These are phyloP conservation scores for Caenorhabditis imperialis DNA, from an alignment of 2,888 invertebrate species.

Conservation along the genomic window DNA sequence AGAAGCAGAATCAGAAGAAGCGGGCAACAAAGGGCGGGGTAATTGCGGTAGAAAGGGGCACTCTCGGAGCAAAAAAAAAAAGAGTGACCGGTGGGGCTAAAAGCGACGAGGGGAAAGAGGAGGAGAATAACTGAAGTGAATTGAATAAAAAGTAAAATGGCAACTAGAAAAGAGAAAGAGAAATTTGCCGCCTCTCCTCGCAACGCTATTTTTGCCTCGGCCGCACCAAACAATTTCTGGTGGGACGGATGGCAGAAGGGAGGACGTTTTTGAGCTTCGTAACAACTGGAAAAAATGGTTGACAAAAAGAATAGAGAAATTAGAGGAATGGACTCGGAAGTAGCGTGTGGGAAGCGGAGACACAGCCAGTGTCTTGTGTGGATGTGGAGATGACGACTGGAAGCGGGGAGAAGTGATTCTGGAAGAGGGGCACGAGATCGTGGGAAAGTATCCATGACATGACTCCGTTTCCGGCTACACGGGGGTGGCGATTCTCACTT, in stretches of 20 bases:
- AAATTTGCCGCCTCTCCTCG: slow-evolving; percentile 19
- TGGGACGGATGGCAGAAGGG: not conserved
- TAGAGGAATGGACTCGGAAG: slow-evolving; percentile 17
- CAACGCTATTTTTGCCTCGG: slow-evolving; percentile 26
- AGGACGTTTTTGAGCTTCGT: slow-evolving; percentile 38
- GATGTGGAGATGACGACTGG: slow-evolving; percentile 29
- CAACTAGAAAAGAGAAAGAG: slow-evolving; percentile 39
- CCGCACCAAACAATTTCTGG: slow-evolving; percentile 43
- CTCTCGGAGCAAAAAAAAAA: too few relatives aligned
- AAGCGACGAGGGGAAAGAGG: too few relatives aligned
- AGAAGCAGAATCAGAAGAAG: too few relatives aligned
- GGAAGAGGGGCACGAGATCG: slow-evolving; percentile 10
- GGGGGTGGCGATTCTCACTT: too few relatives aligned
- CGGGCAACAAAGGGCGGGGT: too few relatives aligned
- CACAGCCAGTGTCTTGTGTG: slow-evolving; percentile 27
- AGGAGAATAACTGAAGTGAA: slow-evolving; percentile 11
- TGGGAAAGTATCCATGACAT: slow-evolving; percentile 1
- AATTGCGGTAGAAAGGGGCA: too few relatives aligned
- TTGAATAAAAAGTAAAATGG: slow-evolving; percentile 45
- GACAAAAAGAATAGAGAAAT: slow-evolving; percentile 33
- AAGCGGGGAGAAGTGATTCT: not conserved
- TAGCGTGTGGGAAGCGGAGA: slow-evolving; percentile 11
- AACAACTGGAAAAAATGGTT: slow-evolving; percentile 44
- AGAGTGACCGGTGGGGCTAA: slow-evolving; percentile 15
- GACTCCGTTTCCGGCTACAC: too few relatives aligned